Base-by-base conservation (phyloP, 2,888 invertebrate genomes). In the Eristalis pertinax region DNA sequence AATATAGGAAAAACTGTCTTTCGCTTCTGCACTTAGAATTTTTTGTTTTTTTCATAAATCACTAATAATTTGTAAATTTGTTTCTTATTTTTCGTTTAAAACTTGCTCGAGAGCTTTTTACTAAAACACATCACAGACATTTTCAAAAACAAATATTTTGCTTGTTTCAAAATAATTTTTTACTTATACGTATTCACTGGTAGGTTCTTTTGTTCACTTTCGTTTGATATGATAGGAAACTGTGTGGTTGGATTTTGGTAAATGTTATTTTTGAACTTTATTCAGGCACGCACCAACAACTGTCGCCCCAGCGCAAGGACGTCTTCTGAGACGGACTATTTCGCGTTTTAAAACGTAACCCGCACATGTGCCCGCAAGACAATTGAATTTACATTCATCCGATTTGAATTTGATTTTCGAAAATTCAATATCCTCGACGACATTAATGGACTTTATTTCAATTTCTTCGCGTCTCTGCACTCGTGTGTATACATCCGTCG, bases 241-340 rank as follows among this genome's bases (percentile, higher is more conserved):
- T 24, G 43, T 76, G 86, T 72, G 24, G 63, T 29, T 77, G 63
- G 62, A 15, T 50, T 29, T 73, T 68, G 76, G 62, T 69, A 69
- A 77, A 35, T 67, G 60, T 77, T 78, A 73, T 24, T 75, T 56
- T 38, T 81, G 68, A 24, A 15, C 60, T 60, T 29, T 60, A 60
- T 60, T 26, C 26, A 60, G 60, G 72, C 29, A 74, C 70, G 75
- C 72, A 83, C 82, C 81, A 93, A 94, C 98, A 98, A 94, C 97
- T 97, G 95, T 98, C 98, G 94, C 98, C 98, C 98, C 98, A 98
- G 94, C 98, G 96, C 93, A 98, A 96, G 94, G 97, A 97, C 94
- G 98, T 98, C 95, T 97, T 98, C 95, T 98, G 98, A 94, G 97
- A 98, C 95, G 98, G 98, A 95, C 97, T 97, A 95, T 98, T 98